Conservation (phyloP, 2,113 vertebrate species). For the Etheostoma cragini region DNA sequence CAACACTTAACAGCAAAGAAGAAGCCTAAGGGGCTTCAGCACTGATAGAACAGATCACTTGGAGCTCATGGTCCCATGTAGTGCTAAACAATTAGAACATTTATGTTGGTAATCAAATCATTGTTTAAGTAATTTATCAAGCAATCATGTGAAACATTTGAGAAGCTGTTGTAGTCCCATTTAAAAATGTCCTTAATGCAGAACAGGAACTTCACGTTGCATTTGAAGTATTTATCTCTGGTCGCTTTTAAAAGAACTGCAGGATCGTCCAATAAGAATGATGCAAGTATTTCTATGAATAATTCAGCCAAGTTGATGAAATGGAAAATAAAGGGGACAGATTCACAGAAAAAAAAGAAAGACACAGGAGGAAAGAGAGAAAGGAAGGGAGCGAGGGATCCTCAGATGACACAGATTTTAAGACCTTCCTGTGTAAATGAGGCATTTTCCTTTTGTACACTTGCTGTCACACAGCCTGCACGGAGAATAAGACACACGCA, state of each 20-base stretch:
- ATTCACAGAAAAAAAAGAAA: conserved; percentile 4
- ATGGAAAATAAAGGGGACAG: conserved; percentile 5
- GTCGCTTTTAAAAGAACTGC: not conserved
- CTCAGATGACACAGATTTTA: conserved; percentile 17
- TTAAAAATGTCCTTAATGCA: not conserved
- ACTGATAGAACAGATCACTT: not conserved
- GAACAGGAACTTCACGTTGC: not conserved
- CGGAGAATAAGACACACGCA: conserved; percentile 30
- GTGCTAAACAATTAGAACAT: not conserved
- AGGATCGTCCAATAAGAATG: not conserved
- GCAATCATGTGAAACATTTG: not conserved
- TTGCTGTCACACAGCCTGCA: conserved; percentile 36
- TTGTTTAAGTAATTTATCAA: not conserved
- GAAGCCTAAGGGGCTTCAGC: not conserved
- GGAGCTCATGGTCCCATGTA: not conserved
- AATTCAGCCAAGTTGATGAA: not conserved
- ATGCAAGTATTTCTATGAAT: conserved; percentile 8
- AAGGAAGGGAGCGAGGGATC: not conserved
- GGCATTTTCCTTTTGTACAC: conserved; percentile 44
- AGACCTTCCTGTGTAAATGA: conserved; percentile 65
- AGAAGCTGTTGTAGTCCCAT: not conserved
- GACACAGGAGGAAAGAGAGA: not conserved
- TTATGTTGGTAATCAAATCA: not conserved
- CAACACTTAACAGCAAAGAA: not conserved
- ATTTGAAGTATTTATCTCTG: not conserved